These are phyloP conservation scores for Gavia stellata DNA, from an alignment of 2,113 vertebrate species.

Conservation along the genomic window DNA sequence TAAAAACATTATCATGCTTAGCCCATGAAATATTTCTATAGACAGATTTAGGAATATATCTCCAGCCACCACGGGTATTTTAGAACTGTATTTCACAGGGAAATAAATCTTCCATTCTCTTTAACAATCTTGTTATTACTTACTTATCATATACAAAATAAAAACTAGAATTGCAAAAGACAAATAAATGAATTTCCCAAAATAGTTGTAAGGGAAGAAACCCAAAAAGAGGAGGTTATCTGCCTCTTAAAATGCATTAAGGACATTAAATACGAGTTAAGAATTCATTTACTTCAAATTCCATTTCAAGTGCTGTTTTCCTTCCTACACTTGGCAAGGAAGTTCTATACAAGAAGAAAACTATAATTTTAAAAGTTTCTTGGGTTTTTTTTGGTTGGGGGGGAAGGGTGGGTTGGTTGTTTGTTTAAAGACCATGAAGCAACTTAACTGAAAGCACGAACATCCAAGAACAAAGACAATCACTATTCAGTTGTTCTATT, in stretches of 20 bases:
- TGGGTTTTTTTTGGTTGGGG: not conserved
- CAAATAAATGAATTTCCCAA: not conserved
- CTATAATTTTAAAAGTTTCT: not conserved
- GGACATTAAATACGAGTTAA: not conserved
- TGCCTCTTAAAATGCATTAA: not conserved
- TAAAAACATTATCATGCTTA: not conserved
- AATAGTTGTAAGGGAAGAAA: not conserved
- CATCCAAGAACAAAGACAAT: not conserved
- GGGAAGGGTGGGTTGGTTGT: accelerated
- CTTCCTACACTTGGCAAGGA: not conserved
- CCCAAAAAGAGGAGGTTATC: not conserved
- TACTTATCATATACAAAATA: not conserved
- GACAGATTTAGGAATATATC: not conserved
- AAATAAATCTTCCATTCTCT: not conserved
- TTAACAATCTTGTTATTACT: not conserved
- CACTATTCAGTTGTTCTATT: not conserved
- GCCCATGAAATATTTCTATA: not conserved
- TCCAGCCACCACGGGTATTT: not conserved
- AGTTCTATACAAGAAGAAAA: not conserved
- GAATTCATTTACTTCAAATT: not conserved
- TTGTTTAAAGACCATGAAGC: not conserved
- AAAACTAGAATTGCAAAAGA: not conserved
- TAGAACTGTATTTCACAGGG: not conserved
- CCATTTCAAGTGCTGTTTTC: not conserved
- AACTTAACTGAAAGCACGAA: not conserved